These are phyloP conservation scores for Elmis aenea DNA, from an alignment of 2,888 invertebrate genomes.

Conservation along the genomic window DNA sequence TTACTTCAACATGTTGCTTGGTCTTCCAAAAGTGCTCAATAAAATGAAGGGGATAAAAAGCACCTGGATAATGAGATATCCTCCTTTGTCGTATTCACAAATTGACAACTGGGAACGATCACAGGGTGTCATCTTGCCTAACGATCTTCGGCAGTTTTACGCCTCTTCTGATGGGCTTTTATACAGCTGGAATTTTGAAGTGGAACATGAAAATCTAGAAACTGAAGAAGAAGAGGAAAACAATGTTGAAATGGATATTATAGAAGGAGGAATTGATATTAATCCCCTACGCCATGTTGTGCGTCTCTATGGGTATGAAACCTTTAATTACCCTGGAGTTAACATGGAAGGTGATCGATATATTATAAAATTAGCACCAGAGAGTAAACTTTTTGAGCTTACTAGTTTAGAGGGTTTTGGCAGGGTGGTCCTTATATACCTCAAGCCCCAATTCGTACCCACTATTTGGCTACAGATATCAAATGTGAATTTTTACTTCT, in stretches of 20 bases:
- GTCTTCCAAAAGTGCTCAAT: slow-evolving; percentile 20
- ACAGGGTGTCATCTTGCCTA: slow-evolving; percentile 69
- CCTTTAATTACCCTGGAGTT: slow-evolving; percentile 28
- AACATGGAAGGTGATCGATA: slow-evolving; percentile 22
- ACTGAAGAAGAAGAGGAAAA: no score
- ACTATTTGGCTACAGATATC: slow-evolving; percentile 37
- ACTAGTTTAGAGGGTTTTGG: no score
- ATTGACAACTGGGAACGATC: no score
- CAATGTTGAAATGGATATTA: slow-evolving; percentile 19
- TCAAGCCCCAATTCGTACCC: slow-evolving; percentile 31
- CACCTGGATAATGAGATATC: no score
- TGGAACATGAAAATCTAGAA: no score
- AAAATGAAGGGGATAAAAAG: no score
- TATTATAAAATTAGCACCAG: slow-evolving; percentile 29
- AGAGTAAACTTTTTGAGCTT: slow-evolving; percentile 38
- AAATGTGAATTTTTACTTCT: slow-evolving; percentile 65
- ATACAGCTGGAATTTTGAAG: slow-evolving; percentile 75
- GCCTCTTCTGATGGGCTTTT: slow-evolving; percentile 77
- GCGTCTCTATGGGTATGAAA: slow-evolving; percentile 27
- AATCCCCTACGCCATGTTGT: slow-evolving; percentile 29
- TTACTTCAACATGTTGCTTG: slow-evolving; percentile 24
- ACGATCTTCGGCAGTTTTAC: slow-evolving; percentile 77
- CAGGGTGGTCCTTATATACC: slow-evolving; percentile 37
- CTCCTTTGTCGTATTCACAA: no score
- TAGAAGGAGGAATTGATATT: slow-evolving; percentile 35